These are phyloP conservation scores for Dysmachus trigonus DNA, from an alignment of 2,888 invertebrate species.

Conservation along the genomic window DNA sequence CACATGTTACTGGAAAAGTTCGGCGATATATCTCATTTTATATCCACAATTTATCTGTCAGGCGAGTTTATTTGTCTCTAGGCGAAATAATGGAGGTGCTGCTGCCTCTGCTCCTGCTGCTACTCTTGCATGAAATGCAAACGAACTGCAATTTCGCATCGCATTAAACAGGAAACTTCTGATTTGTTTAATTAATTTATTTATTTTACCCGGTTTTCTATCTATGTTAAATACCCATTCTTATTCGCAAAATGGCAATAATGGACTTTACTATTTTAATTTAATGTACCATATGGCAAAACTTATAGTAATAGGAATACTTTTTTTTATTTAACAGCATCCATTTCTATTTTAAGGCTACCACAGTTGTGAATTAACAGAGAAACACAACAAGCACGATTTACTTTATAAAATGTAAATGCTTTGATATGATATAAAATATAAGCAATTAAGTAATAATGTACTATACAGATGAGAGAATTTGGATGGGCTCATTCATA, in stretches of 20 bases:
- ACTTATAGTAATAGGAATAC: neutral
- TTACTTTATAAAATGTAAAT: no score
- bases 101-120: neutral
- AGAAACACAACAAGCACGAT: no score
- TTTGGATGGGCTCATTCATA: no score
- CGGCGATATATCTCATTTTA: conserved; percentile 28
- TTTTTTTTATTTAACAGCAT: no score
- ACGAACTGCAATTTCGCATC: neutral
- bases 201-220: neutral
- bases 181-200: neutral
- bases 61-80: conserved; percentile 11
- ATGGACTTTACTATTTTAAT: neutral
- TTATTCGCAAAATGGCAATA: neutral
- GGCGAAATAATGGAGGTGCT: neutral
- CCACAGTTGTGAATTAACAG: no score
- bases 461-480: no score
- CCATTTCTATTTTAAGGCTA: no score
- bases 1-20: conserved; percentile 34
- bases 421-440: no score
- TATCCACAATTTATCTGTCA: conserved; percentile 33
- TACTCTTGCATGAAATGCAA: neutral
- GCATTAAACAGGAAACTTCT: neutral
- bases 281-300: neutral
- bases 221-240: neutral
- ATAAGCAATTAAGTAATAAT: no score